A percentile compares a stretch with the other conserved stretches of the same genome.
Conservation (phyloP, 2,113 vertebrate genomes). For the Corythaeola cristata region DNA sequence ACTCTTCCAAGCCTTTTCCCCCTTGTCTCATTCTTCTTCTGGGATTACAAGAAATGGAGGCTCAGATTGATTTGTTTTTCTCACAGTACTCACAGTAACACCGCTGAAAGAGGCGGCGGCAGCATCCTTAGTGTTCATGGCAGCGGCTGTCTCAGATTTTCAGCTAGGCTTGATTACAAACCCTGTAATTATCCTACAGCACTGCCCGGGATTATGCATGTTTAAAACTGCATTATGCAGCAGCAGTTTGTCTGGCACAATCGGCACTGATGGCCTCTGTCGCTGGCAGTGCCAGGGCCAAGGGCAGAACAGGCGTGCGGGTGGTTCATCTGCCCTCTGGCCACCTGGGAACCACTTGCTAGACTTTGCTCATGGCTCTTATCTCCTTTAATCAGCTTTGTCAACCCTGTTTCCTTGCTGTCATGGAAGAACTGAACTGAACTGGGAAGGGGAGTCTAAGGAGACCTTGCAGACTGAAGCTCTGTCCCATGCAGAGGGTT, state of each 20-base stretch:
- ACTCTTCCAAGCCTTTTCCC: not conserved
- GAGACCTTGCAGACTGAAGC: not conserved
- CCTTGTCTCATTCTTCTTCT: not conserved
- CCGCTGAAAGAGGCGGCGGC: not conserved
- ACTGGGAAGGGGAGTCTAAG: not conserved
- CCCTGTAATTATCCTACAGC: not conserved
- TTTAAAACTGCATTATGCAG: not conserved
- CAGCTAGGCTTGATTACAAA: not conserved
- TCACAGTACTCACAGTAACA: not conserved
- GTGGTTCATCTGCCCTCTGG: not conserved
- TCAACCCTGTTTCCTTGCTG: fast-evolving
- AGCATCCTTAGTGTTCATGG: not conserved
- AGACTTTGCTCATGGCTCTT: not conserved
- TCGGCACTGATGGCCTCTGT: not conserved
- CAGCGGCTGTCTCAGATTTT: not conserved
- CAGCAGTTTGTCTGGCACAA: not conserved
- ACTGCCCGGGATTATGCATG: not conserved
- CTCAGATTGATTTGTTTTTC: not conserved
- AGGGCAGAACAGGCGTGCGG: not conserved
- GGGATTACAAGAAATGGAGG: not conserved
- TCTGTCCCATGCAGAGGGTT: not conserved
- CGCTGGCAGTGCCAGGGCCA: not conserved
- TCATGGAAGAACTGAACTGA: not conserved
- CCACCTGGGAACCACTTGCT: not conserved
- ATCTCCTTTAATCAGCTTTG: not conserved